Evolutionary conservation across 1,140 invertebrate species (phyloP).

Genomic region (silkworm (Bombyx mori)): DNA sequence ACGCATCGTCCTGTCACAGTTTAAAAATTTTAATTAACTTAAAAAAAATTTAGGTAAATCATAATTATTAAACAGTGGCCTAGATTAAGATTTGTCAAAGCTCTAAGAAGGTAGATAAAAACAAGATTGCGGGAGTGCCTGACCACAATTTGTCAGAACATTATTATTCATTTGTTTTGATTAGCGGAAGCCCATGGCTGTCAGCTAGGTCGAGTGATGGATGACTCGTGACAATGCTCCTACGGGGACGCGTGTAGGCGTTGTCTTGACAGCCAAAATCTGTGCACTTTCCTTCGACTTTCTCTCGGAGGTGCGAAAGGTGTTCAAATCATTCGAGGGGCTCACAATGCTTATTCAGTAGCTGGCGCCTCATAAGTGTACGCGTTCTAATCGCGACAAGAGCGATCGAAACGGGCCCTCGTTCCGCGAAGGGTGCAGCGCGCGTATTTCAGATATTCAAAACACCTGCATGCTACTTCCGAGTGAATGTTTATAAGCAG

Average conservation of each 20-base stretch:
- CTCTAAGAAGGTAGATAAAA: not conserved
- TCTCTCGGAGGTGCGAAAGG: constrained; percentile 69
- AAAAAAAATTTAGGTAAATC: too few relatives aligned
- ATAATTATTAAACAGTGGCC: too few relatives aligned
- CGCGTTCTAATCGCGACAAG: constrained; percentile 52
- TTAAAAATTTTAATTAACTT: too few relatives aligned
- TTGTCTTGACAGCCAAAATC: constrained; percentile 64
- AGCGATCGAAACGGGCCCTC: constrained; percentile 21
- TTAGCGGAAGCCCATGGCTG: constrained; percentile 30
- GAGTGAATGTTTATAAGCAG: constrained; percentile 41
- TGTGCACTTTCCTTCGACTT: constrained; percentile 67
- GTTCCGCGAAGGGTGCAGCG: constrained; percentile 38
- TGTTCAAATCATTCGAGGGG: constrained; percentile 45
- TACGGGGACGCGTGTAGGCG: constrained; percentile 62
- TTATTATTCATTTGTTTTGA: constrained; percentile 44
- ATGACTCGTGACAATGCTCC: constrained; percentile 61
- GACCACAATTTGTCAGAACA: not conserved
- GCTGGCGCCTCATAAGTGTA: constrained; percentile 60
- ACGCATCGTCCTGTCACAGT: too few relatives aligned
- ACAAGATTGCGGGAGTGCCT: not conserved
- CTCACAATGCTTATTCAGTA: constrained; percentile 64
- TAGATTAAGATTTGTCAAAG: too few relatives aligned
- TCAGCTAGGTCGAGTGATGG: constrained; percentile 42
- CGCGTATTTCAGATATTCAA: constrained; percentile 52
- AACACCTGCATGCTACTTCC: constrained; percentile 58